Conservation (phyloP, 2,888 invertebrate species). For the Synanthedon andrenaeformis region DNA sequence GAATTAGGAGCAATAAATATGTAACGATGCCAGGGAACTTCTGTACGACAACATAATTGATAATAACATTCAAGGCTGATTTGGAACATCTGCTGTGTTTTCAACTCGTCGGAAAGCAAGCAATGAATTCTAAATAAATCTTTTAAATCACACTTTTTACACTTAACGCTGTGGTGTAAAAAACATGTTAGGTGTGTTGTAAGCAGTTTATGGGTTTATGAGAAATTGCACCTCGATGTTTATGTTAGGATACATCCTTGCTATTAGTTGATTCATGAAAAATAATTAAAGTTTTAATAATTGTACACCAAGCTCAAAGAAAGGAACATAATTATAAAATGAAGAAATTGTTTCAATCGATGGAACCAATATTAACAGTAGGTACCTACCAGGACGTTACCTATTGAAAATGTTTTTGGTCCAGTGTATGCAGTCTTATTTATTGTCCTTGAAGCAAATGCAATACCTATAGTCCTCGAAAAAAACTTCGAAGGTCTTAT, state of each 20-base stretch:
- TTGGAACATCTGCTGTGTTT: no score
- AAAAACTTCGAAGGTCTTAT: no score
- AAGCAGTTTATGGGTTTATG: conserved; percentile 60
- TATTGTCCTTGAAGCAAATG: no score
- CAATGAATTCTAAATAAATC: background rate
- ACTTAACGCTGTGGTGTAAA: background rate
- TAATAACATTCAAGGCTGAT: background rate
- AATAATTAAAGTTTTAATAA: no score
- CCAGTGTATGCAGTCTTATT: no score
- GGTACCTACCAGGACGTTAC: no score
- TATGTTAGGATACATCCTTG: conserved; percentile 38
- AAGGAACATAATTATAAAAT: no score
- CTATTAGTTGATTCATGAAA: conserved; percentile 59
- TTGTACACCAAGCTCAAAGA: no score
- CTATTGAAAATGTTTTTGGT: no score
- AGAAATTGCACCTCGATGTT: conserved; percentile 48
- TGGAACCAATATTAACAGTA: no score
- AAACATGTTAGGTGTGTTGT: conserved; percentile 1
- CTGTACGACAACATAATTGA: conserved; percentile 30
- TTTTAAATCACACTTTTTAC: background rate
- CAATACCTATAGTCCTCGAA: no score
- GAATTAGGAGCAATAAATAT: conserved; percentile 58
- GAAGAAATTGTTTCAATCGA: no score
- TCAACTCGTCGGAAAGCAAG: background rate
- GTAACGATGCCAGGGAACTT: conserved; percentile 64